Percentiles rank a stretch among this genome's conserved stretches.
Conservation (phyloP, 2,113 vertebrate genomes). For the Epinephelus cyanopodus region DNA sequence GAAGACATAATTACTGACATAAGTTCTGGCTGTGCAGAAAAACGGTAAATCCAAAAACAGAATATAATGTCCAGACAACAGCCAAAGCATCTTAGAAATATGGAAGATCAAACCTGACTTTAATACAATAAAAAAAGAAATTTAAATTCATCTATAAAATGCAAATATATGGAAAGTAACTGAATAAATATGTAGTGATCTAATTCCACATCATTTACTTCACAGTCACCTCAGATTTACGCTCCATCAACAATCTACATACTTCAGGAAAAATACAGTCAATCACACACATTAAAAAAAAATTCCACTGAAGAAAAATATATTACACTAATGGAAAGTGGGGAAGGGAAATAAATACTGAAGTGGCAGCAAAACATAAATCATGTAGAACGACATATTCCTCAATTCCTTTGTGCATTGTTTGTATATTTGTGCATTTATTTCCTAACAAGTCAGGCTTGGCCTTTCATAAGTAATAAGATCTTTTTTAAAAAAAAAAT, state of each 20-base stretch:
- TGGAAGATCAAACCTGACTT: slow-evolving; percentile 17
- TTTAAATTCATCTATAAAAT: not conserved
- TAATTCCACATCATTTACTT: not conserved
- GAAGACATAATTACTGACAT: not conserved
- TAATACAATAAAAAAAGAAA: not conserved
- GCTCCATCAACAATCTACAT: not conserved
- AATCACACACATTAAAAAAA: not conserved
- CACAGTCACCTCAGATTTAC: not conserved
- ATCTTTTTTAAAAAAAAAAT: not conserved
- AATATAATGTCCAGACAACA: not conserved
- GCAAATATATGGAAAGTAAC: not conserved
- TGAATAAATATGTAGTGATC: not conserved
- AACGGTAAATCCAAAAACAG: not conserved
- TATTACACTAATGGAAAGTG: not conserved
- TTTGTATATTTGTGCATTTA: slow-evolving; percentile 17
- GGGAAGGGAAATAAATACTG: not conserved
- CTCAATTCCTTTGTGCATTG: not conserved
- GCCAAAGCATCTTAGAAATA: not conserved
- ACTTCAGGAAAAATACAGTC: not conserved
- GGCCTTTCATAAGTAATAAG: not conserved
- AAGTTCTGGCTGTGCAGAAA: not conserved
- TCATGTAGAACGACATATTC: not conserved
- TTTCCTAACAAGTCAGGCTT: not conserved
- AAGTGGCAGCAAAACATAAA: not conserved
- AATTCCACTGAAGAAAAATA: not conserved